Conservation (phyloP, 1,140 invertebrate genomes). For the Scylla paramamosain region DNA sequence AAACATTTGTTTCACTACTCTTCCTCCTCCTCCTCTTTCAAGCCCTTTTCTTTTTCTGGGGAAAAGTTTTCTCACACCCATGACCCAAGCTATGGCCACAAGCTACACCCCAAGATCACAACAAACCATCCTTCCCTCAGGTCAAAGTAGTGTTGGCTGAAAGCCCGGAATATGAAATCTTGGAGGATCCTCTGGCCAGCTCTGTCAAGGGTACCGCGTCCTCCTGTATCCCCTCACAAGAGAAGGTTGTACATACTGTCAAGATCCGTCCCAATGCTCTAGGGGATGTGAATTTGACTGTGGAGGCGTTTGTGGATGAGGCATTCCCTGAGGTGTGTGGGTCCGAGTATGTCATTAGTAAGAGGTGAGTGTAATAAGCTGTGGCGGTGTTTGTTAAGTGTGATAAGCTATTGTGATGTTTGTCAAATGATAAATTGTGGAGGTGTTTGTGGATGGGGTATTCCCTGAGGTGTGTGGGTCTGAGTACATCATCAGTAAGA, state of each 20-base stretch:
- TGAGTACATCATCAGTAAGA: conserved; percentile 77
- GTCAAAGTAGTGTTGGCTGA: conserved; percentile 28
- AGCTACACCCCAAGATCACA: too few relatives aligned
- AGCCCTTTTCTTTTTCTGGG: neutral
- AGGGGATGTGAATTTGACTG: conserved; percentile 54
- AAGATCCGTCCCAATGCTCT: conserved; percentile 28
- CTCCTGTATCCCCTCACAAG: conserved; percentile 60
- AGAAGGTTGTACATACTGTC: conserved; percentile 59
- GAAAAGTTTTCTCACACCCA: too few relatives aligned
- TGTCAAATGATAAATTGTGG: neutral
- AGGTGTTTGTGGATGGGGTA: conserved; percentile 34
- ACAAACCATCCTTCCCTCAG: neutral
- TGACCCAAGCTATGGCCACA: too few relatives aligned
- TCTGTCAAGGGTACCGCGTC: neutral
- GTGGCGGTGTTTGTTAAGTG: neutral
- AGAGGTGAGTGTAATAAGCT: conserved; percentile 79
- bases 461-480: conserved; percentile 81
- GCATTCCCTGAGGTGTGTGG: conserved; percentile 80
- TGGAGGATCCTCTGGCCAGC: neutral
- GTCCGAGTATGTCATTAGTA: conserved; percentile 79
- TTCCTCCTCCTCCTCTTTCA: neutral
- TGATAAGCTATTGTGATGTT: too few relatives aligned
- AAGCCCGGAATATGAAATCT: conserved; percentile 48
- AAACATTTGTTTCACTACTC: neutral
- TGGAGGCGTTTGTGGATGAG: conserved; percentile 47